Conservation (phyloP, 2,888 invertebrate species). For the Hedya salicella region DNA sequence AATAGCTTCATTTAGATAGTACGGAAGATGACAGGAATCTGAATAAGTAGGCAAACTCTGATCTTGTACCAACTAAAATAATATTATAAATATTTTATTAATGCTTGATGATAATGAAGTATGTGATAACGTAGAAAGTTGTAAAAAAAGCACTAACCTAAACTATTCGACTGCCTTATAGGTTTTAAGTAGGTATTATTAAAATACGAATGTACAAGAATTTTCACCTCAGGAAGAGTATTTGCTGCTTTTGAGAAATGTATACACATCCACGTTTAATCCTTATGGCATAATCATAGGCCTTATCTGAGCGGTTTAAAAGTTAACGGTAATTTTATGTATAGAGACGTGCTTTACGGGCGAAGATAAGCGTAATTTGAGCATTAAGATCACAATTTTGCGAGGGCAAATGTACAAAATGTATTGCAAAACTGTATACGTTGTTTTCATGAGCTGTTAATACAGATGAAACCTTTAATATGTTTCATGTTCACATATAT, state of each 20-base stretch:
- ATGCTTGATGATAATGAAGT: no score
- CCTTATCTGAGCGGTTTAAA: constrained; percentile 36
- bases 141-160: no score
- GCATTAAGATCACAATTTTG: constrained; percentile 15
- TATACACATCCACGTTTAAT: constrained; percentile 6
- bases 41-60: no score
- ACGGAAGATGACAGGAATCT: not conserved
- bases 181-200: no score
- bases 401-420: constrained; percentile 1
- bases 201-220: no score
- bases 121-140: no score
- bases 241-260: not conserved
- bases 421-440: not conserved
- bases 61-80: no score
- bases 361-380: constrained; percentile 20
- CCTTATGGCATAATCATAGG: constrained; percentile 26
- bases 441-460: not conserved
- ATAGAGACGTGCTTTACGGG: constrained; percentile 30
- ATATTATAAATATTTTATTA: no score
- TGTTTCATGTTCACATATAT: no score
- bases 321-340: constrained; percentile 42
- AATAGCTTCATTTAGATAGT: constrained; percentile 24
- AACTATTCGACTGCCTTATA: no score
- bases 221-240: no score
- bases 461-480: not conserved